Evolutionary conservation across 2,888 invertebrate species (phyloP).

Genomic region (Drosophila mercatorum): DNA sequence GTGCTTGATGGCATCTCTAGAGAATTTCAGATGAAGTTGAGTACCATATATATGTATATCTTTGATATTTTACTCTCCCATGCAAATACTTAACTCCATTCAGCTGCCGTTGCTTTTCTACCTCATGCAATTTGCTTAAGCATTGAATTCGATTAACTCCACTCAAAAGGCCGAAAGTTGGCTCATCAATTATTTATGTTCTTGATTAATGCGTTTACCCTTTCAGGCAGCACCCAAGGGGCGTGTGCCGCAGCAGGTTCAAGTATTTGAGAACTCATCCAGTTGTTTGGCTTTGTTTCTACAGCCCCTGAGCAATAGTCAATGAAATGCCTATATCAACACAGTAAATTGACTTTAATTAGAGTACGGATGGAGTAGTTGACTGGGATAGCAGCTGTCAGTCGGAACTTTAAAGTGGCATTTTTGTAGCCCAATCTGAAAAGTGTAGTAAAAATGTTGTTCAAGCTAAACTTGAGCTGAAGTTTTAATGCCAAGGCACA

Average conservation of each 20-base stretch:
- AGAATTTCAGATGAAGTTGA: too few species aligned
- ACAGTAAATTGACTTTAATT: conserved; percentile 30
- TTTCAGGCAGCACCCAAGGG: conserved; percentile 7
- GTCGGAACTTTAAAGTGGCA: conserved; percentile 12
- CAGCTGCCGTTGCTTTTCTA: neutral
- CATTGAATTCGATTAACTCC: conserved; percentile 13
- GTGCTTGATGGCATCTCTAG: neutral
- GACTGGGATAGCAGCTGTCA: conserved; percentile 19
- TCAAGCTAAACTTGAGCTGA: neutral
- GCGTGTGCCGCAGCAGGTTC: conserved; percentile 11
- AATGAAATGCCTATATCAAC: conserved; percentile 9
- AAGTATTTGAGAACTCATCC: conserved; percentile 13
- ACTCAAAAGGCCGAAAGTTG: neutral
- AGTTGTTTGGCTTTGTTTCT: conserved; percentile 6
- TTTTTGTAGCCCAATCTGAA: neutral
- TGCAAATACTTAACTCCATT: neutral
- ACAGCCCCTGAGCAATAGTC: neutral
- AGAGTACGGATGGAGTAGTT: neutral
- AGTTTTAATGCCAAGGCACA: conserved; percentile 11
- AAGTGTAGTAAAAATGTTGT: conserved; percentile 16
- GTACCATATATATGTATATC: too few species aligned
- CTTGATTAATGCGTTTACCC: conserved; percentile 22
- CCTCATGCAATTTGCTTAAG: neutral
- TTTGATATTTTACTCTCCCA: too few species aligned
- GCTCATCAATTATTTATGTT: conserved; percentile 20